Evolutionary conservation across 2,797 vertebrate species (phyloP).

Genomic region (Sternarchorhynchus goeldii): DNA sequence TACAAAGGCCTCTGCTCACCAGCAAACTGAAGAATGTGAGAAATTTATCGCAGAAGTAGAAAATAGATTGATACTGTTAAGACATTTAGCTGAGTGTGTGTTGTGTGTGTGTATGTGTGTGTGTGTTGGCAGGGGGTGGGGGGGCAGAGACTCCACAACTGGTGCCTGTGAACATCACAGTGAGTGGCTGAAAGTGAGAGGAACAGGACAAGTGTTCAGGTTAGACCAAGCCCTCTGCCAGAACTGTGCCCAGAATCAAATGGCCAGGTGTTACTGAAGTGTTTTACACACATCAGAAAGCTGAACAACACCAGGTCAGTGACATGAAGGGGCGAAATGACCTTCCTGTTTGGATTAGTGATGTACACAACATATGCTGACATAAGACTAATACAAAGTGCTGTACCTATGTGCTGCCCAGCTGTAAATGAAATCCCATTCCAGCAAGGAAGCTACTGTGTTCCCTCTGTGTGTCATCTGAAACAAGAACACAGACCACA

Average conservation of each 20-base stretch:
- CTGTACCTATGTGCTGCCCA: neutral
- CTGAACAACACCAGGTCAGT: conserved; percentile 18
- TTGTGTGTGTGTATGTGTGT: conserved; percentile 33
- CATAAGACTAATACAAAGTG: conserved; percentile 28
- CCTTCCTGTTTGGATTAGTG: neutral
- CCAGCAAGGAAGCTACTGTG: neutral
- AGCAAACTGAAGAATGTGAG: conserved; percentile 9
- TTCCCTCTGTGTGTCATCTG: neutral
- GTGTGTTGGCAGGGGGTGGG: neutral
- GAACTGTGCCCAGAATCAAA: neutral
- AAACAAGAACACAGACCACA: conserved; percentile 13
- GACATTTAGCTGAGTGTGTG: conserved; percentile 66
- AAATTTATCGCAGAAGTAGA: conserved; percentile 26
- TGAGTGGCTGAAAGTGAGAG: conserved; percentile 30
- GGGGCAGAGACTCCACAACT: conserved; percentile 41
- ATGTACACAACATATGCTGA: conserved; percentile 28
- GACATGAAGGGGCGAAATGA: conserved; percentile 14
- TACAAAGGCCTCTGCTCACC: no score
- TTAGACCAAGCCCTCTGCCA: conserved; percentile 10
- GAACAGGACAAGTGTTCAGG: conserved; percentile 7
- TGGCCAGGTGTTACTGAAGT: conserved; percentile 1
- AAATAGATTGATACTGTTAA: conserved; percentile 52
- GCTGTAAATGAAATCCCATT: conserved; percentile 13
- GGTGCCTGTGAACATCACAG: conserved; percentile 36
- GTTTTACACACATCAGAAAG: conserved; percentile 19